Evolutionary conservation across 2,113 vertebrate genomes (phyloP).

Genomic region (Ariopsis seemanni): DNA sequence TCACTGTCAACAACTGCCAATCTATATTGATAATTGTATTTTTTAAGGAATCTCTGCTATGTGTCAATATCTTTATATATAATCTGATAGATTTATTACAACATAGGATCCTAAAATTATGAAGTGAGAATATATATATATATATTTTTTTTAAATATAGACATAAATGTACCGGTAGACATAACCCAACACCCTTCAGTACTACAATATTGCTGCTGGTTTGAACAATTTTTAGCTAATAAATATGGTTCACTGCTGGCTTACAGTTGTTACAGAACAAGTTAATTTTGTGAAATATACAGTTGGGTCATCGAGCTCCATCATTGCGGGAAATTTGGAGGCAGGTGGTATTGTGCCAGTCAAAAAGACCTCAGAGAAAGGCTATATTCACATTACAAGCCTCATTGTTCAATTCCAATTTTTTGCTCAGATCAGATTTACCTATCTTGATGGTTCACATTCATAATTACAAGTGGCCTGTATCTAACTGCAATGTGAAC

Average conservation of each 20-base stretch:
- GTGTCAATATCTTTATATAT: not conserved
- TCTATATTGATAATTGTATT: not conserved
- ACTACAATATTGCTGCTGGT: not conserved
- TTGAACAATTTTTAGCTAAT: not conserved
- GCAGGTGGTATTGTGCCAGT: not conserved
- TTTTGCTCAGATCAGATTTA: no score
- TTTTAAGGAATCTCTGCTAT: not conserved
- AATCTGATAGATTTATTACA: not conserved
- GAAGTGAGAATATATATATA: no score
- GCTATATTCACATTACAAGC: no score
- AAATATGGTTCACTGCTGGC: constrained; percentile 9
- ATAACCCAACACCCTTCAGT: not conserved
- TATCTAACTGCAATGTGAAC: no score
- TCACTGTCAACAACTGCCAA: not conserved
- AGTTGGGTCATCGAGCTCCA: not conserved
- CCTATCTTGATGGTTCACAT: no score
- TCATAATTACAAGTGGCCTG: no score
- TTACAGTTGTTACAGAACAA: constrained; percentile 23
- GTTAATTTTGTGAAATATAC: constrained; percentile 29
- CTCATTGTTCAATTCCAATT: no score
- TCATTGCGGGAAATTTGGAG: not conserved
- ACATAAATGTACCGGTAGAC: not conserved
- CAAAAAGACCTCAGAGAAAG: not conserved
- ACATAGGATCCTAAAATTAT: not conserved
- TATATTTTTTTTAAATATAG: not conserved